Conservation (phyloP, 2,113 vertebrate genomes). For the Anhinga anhinga region DNA sequence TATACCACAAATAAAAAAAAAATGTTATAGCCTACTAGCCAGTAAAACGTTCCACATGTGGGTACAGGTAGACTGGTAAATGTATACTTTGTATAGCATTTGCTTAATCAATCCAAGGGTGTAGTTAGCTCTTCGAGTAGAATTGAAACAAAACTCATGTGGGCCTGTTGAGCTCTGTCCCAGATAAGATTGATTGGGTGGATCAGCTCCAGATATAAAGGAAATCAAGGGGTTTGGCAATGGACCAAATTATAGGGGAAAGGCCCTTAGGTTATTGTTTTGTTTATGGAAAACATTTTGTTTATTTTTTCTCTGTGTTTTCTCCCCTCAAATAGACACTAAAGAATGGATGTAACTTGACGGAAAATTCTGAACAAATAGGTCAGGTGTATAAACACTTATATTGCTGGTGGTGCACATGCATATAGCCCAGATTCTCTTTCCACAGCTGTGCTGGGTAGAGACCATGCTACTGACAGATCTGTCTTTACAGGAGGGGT, state of each 20-base stretch:
- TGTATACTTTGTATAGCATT: neutral
- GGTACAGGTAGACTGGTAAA: neutral
- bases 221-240: neutral
- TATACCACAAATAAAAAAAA: neutral
- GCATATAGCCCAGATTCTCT: neutral
- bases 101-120: neutral
- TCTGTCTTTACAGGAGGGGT: neutral
- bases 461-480: neutral
- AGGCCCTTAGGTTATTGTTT: neutral
- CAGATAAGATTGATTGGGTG: neutral
- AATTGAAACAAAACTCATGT: neutral
- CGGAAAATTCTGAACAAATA: neutral
- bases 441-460: neutral
- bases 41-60: neutral
- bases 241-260: neutral
- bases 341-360: neutral
- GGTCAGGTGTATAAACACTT: neutral
- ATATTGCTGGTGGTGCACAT: accelerated
- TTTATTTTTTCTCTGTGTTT: neutral
- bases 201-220: neutral
- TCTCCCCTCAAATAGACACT: neutral
- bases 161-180: neutral
- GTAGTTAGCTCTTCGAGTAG: neutral
- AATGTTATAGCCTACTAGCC: neutral
- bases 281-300: accelerated